Base-by-base conservation (phyloP, 2,888 invertebrate species). In the Amiota mariae region DNA sequence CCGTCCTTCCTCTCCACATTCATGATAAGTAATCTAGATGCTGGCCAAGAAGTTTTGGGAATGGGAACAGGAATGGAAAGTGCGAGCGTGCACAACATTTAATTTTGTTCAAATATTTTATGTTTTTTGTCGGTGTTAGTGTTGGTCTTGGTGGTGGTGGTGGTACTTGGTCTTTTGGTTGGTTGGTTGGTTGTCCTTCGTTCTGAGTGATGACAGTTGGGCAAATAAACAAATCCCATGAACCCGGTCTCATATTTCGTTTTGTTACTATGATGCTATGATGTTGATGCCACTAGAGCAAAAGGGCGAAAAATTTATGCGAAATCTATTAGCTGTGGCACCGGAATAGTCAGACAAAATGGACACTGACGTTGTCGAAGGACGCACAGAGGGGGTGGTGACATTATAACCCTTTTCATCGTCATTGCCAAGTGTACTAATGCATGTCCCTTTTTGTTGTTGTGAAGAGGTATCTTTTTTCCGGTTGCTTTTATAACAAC, bases 301-400 rank as follows among this genome's bases (percentile, higher is more conserved):
- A 82, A 84, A 81, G 86, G 82, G 84, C 86, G 86, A 85, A 86
- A 86, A 82, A 86, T 82, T 86, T 82, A 85, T 82, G 81, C 85
- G 79, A 81, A 82, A 82, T 82, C 82, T 82, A 82, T 82, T 86
- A 82, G 86, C 72, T 59, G 59, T 64, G 64, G 64, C 47, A 46
- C 54, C n/a, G n/a, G n/a, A 54, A 15, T 15, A 54, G 54, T 15
- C 36, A 36, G 36, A 36, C 36, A 36, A 36, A 36, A 36, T 36
- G 36, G 36, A 36, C 36, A 36, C 36, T 6, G 8, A 36, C 36
- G 6, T 6, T 36, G 36, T 36, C 36, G 79, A 75, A 70, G 56
- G 80, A 75, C 12, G 13, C 64, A 64, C 4, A 15, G 15, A 15
- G 13, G n/a, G 64, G 4, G n/a, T 54, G 8, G 54, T 54, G 54